Percentiles rank a stretch among this genome's conserved stretches.
Conservation (phyloP, 2,888 invertebrate genomes). For the Lepetodrilus schrolli region DNA sequence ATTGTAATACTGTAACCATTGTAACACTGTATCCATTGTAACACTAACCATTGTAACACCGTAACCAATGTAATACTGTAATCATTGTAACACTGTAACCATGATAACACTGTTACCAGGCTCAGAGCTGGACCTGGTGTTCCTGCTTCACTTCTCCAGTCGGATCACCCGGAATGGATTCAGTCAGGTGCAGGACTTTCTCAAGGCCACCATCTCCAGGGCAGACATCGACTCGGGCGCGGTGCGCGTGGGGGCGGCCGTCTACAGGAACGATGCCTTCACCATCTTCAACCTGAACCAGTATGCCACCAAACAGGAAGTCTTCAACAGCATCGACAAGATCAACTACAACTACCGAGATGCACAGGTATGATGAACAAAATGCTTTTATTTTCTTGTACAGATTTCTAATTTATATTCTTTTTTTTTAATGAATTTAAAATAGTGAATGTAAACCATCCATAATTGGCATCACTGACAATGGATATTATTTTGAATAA, state of each 20-base stretch:
- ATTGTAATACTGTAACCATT: too few species aligned
- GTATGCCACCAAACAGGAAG: constrained; percentile 46
- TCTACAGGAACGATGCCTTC: constrained; percentile 41
- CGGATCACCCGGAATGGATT: constrained; percentile 41
- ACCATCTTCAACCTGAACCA: constrained; percentile 57
- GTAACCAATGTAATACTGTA: too few species aligned
- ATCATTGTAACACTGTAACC: too few species aligned
- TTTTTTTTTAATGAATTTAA: background rate
- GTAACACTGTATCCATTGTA: too few species aligned
- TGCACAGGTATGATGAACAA: constrained; percentile 13
- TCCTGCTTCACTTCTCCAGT: constrained; percentile 56
- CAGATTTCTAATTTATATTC: background rate
- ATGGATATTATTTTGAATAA: too few species aligned
- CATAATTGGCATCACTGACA: too few species aligned
- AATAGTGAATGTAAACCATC: too few species aligned
- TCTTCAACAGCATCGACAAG: constrained; percentile 47
- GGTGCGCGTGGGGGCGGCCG: constrained; percentile 53
- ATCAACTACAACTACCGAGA: constrained; percentile 47
- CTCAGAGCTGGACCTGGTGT: constrained; percentile 54
- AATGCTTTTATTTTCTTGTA: background rate
- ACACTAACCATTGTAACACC: too few species aligned
- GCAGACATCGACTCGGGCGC: constrained; percentile 54
- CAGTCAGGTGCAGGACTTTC: constrained; percentile 45
- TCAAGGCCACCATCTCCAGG: constrained; percentile 43
- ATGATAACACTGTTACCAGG: constrained; percentile 39